Conservation (phyloP, 2,113 vertebrate genomes). For the Sapajus apella region DNA sequence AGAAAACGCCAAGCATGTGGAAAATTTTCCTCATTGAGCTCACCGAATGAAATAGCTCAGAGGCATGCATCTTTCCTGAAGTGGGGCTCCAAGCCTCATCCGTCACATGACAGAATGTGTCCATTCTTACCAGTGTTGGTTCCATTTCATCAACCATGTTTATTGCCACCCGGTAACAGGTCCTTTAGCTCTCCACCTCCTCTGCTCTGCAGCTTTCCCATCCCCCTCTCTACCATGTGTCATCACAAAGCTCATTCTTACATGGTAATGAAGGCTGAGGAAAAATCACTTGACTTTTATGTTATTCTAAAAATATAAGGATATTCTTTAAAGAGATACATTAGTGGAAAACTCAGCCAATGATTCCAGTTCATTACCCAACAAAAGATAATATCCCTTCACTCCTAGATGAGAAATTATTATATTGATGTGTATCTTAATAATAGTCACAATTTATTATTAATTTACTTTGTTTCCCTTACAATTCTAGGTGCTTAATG, state of each 20-base stretch:
- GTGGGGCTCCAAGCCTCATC: not conserved
- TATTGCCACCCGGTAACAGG: not conserved
- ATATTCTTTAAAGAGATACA: not conserved
- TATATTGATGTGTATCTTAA: not conserved
- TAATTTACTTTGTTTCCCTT: not conserved
- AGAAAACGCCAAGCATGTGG: not conserved
- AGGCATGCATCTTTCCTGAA: not conserved
- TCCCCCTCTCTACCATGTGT: not conserved
- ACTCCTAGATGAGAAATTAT: not conserved
- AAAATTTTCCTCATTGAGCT: not conserved
- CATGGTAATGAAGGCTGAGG: not conserved
- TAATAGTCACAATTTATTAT: not conserved
- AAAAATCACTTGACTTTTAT: not conserved
- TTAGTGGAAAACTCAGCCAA: not conserved
- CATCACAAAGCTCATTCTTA: not conserved
- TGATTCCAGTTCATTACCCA: not conserved
- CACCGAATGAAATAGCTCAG: conserved; percentile 36
- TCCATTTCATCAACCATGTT: not conserved
- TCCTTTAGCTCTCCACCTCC: not conserved
- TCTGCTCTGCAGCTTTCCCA: not conserved
- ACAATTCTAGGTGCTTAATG: not conserved
- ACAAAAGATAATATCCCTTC: not conserved
- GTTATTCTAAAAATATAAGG: not conserved
- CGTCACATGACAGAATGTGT: not conserved
- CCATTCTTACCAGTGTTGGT: not conserved